Evolutionary conservation across 2,888 invertebrate genomes (phyloP).

Genomic region (Emmelina monodactyla): DNA sequence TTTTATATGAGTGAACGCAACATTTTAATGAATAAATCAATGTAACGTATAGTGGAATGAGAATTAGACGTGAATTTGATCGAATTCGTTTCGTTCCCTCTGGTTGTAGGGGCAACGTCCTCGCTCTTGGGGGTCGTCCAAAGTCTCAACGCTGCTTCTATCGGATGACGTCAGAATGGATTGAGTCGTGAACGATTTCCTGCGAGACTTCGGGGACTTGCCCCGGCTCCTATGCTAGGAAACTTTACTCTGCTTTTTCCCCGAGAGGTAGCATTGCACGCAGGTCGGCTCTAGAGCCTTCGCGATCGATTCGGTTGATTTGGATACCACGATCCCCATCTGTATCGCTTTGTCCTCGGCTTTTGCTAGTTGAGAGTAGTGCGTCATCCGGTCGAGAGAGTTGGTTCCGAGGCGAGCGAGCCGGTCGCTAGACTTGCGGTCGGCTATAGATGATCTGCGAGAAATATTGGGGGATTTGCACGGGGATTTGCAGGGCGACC

Average conservation of each 20-base stretch:
- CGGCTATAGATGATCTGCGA: conserved; percentile 45
- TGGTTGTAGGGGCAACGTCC: conserved; percentile 41
- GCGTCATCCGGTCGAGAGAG: conserved; percentile 53
- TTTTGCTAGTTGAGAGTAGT: conserved; percentile 57
- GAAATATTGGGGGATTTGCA: conserved; percentile 54
- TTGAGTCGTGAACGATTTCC: conserved; percentile 40
- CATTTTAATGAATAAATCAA: conserved; percentile 7
- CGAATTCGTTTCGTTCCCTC: conserved; percentile 36
- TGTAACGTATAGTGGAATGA: neutral
- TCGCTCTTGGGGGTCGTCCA: conserved; percentile 40
- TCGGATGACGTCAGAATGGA: conserved; percentile 47
- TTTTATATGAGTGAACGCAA: conserved; percentile 6
- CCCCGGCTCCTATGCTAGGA: conserved; percentile 75
- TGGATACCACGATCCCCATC: conserved; percentile 65
- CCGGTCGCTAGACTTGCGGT: conserved; percentile 37
- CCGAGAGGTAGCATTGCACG: conserved; percentile 76
- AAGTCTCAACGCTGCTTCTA: conserved; percentile 52
- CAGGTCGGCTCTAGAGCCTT: conserved; percentile 73
- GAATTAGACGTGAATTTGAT: conserved; percentile 71
- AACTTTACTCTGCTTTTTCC: conserved; percentile 63
- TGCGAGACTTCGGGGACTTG: conserved; percentile 65
- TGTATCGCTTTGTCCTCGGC: conserved; percentile 59
- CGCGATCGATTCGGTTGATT: conserved; percentile 62
- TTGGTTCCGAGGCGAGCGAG: conserved; percentile 55
- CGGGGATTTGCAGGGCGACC: conserved; percentile 54